Evolutionary conservation across 2,888 invertebrate species (phyloP), one percentile per base, ranked within the genome.

Genomic region (Andrena fulva): DNA sequence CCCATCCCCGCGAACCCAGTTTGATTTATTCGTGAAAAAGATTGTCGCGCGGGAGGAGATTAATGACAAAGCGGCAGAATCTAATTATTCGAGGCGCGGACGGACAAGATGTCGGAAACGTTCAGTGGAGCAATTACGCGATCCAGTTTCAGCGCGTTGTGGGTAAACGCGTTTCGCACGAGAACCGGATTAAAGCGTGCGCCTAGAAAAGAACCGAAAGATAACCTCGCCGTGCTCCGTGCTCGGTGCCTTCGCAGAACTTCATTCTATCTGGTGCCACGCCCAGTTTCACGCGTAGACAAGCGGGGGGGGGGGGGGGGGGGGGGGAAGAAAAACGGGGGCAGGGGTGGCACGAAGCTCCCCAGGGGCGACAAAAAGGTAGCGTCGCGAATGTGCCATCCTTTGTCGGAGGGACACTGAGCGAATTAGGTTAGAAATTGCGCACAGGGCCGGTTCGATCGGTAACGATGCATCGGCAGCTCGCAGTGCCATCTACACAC

Each of bases 181-280:
- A 29, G 20, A 16, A 54, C 42, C 16, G 52, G 29, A 24, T 63
- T 77, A 62, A 63, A 80, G n/a, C 24, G 29, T 48, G 31, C n/a
- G 24, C 29, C 16, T 16, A 56, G 8, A 56, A 59, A 75, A 69
- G 66, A 29, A 66, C 54, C 27, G 24, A 69, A 54, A 82, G 82
- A 76, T 69, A 76, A 82, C 59, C 42, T 64, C 76, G 42, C 52
- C 67, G 52, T 62, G 66, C 20, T 60, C 56, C 42, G 74, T 8
- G 54, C 69, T 20, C 24, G 42, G 50, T 66, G 48, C 35, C 68
- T 56, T 64, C 35, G 68, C 29, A 33, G 59, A 76, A 82, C 63
- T 77, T 76, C 72, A 68, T 52, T 48, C 48, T 67, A 72, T 35
- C 82, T 27, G 27, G 56, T 54, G 82, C 81, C 82, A 81, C 82